Base-by-base conservation (phyloP, 2,113 vertebrate genomes). In the Parus major region DNA sequence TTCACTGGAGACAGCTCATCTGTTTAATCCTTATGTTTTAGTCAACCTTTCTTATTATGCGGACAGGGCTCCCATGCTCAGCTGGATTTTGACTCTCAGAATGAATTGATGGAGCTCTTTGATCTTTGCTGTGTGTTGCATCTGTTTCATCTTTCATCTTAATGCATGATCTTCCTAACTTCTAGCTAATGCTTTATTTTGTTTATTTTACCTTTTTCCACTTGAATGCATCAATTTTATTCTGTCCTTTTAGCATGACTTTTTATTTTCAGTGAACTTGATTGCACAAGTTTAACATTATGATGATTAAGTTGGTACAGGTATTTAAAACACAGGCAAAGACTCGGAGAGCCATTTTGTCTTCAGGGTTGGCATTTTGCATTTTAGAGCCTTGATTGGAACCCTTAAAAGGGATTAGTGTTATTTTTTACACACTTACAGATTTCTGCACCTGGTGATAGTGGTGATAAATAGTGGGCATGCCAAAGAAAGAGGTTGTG, bases 1-100 rank as follows among this genome's bases (percentile, higher is more conserved):
- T 97, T 98, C 86, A 75, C 96, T 97, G 97, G 98, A 98, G 98
- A 98, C 96, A 97, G 98, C 97, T 98, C 98, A 98, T 98, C 98
- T 98, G 97, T 98, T 98, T 98, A 98, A 98, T 98, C 98, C 98
- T 97, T 98, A 97, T 98, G 98, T 98, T 98, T 98, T 96, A 98
- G 98, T 97, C 98, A 98, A 96, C 98, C 97, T 98, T 98, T 97
- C 97, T 98, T 97, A 98, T 98, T 98, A 98, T 98, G 97, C 97
- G 95, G 96, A 96, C 97, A 84, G 97, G 82, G 96, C 95, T 98
- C 95, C 63, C 80, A 96, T 95, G 97, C 98, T 98, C 98, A 98
- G 98, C 97, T 98, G 98, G 98, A 97, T 98, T 98, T 98, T 98
- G 98, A 98, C 97, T 98, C 97, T 96, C 94, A 61, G 90, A 98